Percentiles rank a stretch among this genome's conserved stretches.
phyloP scores from a whole-genome alignment of 1,140 invertebrate species.

The Hormaphis cornu region DNA sequence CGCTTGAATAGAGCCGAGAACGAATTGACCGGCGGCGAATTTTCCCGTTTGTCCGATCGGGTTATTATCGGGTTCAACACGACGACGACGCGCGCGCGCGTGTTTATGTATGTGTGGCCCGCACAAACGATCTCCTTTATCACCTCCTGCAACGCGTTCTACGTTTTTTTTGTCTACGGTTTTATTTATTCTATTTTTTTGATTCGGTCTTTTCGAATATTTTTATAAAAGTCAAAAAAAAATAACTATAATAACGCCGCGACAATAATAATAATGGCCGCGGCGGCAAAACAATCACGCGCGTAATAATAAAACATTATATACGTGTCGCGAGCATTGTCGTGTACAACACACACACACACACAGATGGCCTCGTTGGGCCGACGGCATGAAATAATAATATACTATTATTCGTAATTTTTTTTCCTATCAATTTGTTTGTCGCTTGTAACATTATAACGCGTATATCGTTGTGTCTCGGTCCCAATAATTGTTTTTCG shows the following conservation, averaged over 20 bases:
- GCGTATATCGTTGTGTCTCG: no score
- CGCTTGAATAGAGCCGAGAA: constrained; percentile 11
- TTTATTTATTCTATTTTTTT: background rate
- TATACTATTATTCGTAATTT: background rate
- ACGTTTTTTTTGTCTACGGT: background rate
- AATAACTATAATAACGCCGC: background rate
- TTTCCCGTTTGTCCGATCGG: constrained; percentile 19
- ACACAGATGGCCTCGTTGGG: constrained; percentile 10
- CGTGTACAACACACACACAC: background rate
- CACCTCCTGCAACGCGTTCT: background rate
- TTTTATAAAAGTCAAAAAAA: background rate
- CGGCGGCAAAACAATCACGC: constrained; percentile 26
- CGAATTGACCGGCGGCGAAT: constrained; percentile 17
- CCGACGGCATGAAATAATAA: background rate
- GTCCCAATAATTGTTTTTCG: no score
- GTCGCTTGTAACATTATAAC: no score
- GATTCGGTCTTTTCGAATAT: constrained; percentile 4
- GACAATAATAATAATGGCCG: constrained; percentile 34
- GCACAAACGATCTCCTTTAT: constrained; percentile 23
- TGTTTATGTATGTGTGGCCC: constrained; percentile 1
- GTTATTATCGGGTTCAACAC: background rate
- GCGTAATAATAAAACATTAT: no score
- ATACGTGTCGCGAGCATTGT: constrained; percentile 17
- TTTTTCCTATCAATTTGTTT: constrained; percentile 15
- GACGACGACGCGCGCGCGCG: background rate